phyloP scores from a whole-genome alignment of 2,888 invertebrate genomes.

The Nemotelus pantherinus region DNA sequence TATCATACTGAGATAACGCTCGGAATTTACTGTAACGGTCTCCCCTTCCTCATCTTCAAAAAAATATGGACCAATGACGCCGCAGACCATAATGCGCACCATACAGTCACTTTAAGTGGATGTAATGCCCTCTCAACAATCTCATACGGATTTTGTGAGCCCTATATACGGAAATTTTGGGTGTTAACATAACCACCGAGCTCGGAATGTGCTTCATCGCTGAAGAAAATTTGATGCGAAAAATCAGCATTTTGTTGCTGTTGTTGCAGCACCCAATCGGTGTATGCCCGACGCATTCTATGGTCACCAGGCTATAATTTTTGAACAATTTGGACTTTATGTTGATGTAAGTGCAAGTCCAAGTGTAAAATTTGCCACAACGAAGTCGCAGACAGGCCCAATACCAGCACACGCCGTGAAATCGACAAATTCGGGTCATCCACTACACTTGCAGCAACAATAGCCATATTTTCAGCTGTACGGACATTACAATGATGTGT shows the following conservation, averaged over 20 bases:
- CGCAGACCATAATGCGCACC: not conserved
- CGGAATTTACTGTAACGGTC: not conserved
- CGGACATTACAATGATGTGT: not conserved
- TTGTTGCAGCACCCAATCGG: not conserved
- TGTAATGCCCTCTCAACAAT: not conserved
- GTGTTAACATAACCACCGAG: not conserved
- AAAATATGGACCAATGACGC: not conserved
- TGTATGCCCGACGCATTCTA: not conserved
- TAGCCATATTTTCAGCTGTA: no score
- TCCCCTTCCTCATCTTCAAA: not conserved
- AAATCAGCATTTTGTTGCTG: no score
- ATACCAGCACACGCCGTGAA: not conserved
- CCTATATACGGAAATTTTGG: not conserved
- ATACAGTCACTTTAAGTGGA: not conserved
- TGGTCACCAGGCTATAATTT: not conserved
- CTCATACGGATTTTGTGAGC: no score
- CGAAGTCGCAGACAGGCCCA: not conserved
- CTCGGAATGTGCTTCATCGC: no score
- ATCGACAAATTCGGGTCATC: not conserved
- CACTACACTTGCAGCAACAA: not conserved
- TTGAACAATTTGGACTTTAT: not conserved
- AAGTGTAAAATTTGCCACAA: not conserved
- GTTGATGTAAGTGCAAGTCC: not conserved
- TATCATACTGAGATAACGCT: not conserved
- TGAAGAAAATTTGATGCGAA: no score